phyloP scores from a whole-genome alignment of 2,888 invertebrate genomes.

The Lasiommata megera region DNA sequence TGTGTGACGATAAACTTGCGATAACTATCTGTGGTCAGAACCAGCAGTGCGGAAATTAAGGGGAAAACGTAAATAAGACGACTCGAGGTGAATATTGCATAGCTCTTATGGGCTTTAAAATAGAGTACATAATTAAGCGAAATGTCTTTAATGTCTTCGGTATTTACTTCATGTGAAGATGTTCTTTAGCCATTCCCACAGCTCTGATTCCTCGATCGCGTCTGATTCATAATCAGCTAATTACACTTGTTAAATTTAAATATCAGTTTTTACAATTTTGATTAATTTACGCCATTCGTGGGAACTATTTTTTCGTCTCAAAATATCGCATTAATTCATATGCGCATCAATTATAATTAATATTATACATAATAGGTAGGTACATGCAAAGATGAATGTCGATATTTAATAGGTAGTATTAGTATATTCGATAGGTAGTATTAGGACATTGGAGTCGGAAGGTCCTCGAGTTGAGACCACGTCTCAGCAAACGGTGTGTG shows the following conservation, averaged over 20 bases:
- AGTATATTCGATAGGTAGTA: too few species aligned
- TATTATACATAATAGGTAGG: not conserved
- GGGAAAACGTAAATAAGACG: conserved; percentile 63
- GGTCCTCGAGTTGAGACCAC: too few species aligned
- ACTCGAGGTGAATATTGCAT: not conserved
- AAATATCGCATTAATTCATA: conserved; percentile 16
- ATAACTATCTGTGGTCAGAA: conserved; percentile 75
- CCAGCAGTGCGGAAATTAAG: conserved; percentile 70
- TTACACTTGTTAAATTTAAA: conserved; percentile 51
- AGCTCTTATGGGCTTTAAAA: conserved; percentile 1
- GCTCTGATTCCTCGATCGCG: conserved; percentile 74
- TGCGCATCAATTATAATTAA: conserved; percentile 11
- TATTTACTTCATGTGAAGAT: conserved; percentile 68
- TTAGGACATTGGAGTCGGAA: too few species aligned
- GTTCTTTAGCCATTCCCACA: conserved; percentile 78
- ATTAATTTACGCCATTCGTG: conserved; percentile 26
- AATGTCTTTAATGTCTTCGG: not conserved
- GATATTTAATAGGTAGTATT: not conserved
- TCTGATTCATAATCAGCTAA: conserved; percentile 75
- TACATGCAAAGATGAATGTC: conserved; percentile 2
- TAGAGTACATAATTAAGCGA: conserved; percentile 10
- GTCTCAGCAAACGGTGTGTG: too few species aligned
- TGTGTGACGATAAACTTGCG: conserved; percentile 67
- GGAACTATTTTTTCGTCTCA: conserved; percentile 22
- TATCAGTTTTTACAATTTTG: conserved; percentile 17